Conservation (phyloP, 2,797 vertebrate genomes). For the Poecilia picta region DNA sequence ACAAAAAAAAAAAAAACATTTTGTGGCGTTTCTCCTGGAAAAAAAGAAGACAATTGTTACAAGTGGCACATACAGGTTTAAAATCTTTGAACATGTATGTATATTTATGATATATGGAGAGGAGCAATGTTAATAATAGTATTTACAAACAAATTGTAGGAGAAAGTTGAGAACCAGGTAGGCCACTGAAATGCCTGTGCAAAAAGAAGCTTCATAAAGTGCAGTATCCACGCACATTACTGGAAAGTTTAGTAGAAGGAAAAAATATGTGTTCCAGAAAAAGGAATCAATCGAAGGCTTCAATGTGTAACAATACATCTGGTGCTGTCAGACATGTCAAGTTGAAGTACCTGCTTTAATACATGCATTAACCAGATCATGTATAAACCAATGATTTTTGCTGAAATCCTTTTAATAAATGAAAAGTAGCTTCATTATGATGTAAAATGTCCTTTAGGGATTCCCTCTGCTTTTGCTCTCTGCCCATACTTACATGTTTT, state of each 20-base stretch:
- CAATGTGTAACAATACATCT: neutral
- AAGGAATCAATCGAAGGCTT: neutral
- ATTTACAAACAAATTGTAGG: neutral
- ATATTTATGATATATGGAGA: neutral
- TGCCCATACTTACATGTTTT: neutral
- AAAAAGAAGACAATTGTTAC: neutral
- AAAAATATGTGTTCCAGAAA: neutral
- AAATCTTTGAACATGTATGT: neutral
- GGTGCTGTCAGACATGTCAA: neutral
- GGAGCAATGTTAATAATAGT: neutral
- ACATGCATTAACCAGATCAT: neutral
- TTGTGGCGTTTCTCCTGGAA: neutral
- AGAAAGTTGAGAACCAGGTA: neutral
- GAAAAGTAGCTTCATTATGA: neutral
- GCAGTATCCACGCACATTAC: neutral
- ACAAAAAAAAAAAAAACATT: neutral
- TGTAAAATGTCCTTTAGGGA: neutral
- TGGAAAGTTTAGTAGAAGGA: conserved; percentile 1
- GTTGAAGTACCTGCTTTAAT: neutral
- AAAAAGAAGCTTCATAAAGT: neutral
- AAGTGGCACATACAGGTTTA: neutral
- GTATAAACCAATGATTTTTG: neutral
- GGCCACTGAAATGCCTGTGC: neutral
- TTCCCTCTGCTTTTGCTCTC: neutral
- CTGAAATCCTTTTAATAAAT: neutral